Evolutionary conservation across 2,797 vertebrate genomes (phyloP), one percentile per base, ranked within the genome.

Genomic region (Chelon labrosus): DNA sequence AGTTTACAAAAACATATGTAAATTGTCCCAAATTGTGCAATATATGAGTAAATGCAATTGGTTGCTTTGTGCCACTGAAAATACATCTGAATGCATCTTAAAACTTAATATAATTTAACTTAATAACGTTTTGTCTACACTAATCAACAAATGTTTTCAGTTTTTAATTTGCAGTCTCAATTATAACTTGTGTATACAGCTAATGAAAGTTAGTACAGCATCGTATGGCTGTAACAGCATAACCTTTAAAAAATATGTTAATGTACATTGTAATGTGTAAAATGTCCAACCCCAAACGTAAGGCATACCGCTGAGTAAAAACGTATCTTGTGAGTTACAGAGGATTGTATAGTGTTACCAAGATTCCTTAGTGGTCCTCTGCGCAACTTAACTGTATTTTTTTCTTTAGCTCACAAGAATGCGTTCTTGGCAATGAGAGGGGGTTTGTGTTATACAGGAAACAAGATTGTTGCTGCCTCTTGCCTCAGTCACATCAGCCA

Each of bases 401-500:
- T 0, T 31, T 7, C 17, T 70, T 51, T 71, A 51, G 20, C 57
- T 73, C 27, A 65, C 10, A 62, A 65, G 54, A 73, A 65, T 27
- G 52, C 16, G 4, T n/a, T 65, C 42, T 67, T 73, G 51, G 57
- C 66, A 68, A 35, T 37, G 39, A 73, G 71, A 59, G 67, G 44
- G 60, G 80, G 51, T 75, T 76, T 62, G 70, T 77, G 65, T 71
- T 71, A 7, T 25, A 89, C 89, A 94, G 93, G 91, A 88, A 79
- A 74, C 54, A 57, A 53, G 61, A 84, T 80, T 88, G 89, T 84
- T 81, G 81, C 82, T 82, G 87, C 89, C 78, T 85, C 88, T 91
- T 75, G 80, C 89, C 70, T 85, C 74, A 75, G 87, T 85, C 78
- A 67, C 84, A 91, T 93, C 89, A 91, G 88, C 92, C 93, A 92